Evolutionary conservation across 2,888 invertebrate genomes (phyloP).

Genomic region (Oligia fasciuncula): DNA sequence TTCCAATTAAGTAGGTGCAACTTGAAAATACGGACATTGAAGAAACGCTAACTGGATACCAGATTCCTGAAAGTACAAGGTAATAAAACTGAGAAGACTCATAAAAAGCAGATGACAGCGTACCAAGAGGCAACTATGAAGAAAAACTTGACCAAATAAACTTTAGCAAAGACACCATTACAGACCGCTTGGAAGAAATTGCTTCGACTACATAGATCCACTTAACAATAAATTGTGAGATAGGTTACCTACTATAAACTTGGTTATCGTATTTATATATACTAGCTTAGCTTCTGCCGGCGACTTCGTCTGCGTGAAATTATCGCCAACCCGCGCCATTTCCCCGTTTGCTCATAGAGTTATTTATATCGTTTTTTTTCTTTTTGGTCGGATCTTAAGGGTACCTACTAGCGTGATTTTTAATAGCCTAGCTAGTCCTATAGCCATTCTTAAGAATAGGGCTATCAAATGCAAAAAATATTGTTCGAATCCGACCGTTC

Average conservation of each 20-base stretch:
- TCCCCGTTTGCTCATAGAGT: neutral
- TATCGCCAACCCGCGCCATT: neutral
- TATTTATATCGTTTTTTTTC: neutral
- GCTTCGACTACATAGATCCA: conserved; percentile 14
- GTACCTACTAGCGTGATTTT: neutral
- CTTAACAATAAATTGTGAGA: conserved; percentile 33
- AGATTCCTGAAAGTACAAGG: neutral
- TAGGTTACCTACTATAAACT: conserved; percentile 12
- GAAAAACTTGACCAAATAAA: conserved; percentile 30
- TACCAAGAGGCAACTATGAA: neutral
- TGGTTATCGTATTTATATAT: conserved; percentile 11
- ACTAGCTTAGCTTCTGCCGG: neutral
- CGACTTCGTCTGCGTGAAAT: neutral
- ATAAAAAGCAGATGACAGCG: conserved; percentile 18
- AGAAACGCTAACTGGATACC: neutral
- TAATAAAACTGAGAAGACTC: conserved; percentile 21
- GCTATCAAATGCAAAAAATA: neutral
- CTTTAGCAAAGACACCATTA: neutral
- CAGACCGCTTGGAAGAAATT: conserved; percentile 12
- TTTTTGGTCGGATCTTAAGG: neutral
- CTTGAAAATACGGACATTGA: conserved; percentile 12
- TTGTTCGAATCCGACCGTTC: neutral
- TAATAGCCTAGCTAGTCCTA: neutral
- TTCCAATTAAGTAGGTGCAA: neutral
- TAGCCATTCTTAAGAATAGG: neutral